Base-by-base conservation (phyloP, 2,888 invertebrate genomes). In the Teleogryllus oceanicus region DNA sequence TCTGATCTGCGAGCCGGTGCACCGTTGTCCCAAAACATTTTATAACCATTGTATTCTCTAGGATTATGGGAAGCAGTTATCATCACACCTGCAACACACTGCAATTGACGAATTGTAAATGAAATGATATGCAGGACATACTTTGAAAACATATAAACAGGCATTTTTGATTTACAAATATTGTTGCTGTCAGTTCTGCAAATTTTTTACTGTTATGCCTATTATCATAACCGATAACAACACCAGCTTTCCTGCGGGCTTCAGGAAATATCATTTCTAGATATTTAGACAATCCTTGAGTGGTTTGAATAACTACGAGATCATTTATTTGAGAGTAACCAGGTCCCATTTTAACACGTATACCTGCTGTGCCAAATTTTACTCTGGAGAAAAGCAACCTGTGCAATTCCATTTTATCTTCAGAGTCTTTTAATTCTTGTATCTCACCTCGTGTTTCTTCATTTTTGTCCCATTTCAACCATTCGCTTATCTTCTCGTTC, bases 321-420 rank as follows among this genome's bases (percentile, higher is more conserved):
- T 99, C 99, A 87, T 99, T 99, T 95, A 99, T 96, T 82, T 94
- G 92, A 83, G 91, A 92, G 87, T 94, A 98, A 0, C 99, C 99
- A 20, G 97, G 94, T 21, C 93, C 94, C 99, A 99, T 99, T 83
- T 90, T 90, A 0, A 94, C 96, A 82, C 99, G 91, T 51, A 99
- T 89, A 0, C 99, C 98, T 0, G 98, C 98, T 1, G 98, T 98
- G 21, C 98, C 98, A 87, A 98, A 98, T 84, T 91, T 89, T 84
- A 97, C 89, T 11, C 98, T 90, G 11, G 89, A 87, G 50, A 93
- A 86, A 85, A 98, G 91, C 18, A 93, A 88, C 82, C 90, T 89
- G 11, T 88, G 87, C 18, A 97, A 89, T 76, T 89, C 89, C 86
- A 90, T 90, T 85, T 92, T 88, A 75, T 89, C 86, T 2, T 89